Conservation (phyloP, 35 echinoderm and acorn worm genomes). For the Apostichopus parvimensis region DNA sequence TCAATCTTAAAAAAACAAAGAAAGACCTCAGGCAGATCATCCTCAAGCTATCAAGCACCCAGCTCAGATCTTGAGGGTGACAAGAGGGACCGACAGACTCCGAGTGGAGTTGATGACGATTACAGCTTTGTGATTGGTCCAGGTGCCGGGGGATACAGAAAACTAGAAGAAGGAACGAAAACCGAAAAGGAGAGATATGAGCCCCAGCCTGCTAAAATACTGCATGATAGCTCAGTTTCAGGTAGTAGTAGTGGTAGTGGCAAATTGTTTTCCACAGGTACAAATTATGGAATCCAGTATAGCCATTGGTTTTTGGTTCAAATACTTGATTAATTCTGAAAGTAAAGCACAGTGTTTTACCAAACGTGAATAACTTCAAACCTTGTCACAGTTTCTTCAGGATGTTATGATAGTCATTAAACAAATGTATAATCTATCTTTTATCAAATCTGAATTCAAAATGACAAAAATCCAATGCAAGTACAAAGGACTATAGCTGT, state of each 20-base stretch:
- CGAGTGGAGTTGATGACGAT: constrained; percentile 70
- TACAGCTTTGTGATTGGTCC: constrained; percentile 95
- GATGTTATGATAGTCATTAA: no score
- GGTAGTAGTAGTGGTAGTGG: not conserved
- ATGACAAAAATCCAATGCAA: no score
- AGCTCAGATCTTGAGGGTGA: constrained; percentile 16
- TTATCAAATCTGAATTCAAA: no score
- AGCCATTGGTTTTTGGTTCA: no score
- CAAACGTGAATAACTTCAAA: no score
- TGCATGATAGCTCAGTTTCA: not conserved
- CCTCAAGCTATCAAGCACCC: constrained; percentile 11
- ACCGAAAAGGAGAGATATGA: not conserved
- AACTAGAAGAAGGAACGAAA: not conserved
- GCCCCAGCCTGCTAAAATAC: not conserved
- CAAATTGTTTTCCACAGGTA: not conserved
- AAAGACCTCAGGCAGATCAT: constrained; percentile 17
- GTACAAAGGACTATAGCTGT: no score
- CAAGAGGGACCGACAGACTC: constrained; percentile 36
- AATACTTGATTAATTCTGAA: not conserved
- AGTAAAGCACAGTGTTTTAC: not conserved
- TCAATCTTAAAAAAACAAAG: constrained; percentile 39
- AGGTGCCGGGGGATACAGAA: constrained; percentile 24
- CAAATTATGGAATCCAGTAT: no score
- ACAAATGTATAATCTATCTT: no score
- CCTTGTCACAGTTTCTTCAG: no score